Evolutionary conservation across 2,113 vertebrate genomes (phyloP).

Genomic region (Felis chaus): DNA sequence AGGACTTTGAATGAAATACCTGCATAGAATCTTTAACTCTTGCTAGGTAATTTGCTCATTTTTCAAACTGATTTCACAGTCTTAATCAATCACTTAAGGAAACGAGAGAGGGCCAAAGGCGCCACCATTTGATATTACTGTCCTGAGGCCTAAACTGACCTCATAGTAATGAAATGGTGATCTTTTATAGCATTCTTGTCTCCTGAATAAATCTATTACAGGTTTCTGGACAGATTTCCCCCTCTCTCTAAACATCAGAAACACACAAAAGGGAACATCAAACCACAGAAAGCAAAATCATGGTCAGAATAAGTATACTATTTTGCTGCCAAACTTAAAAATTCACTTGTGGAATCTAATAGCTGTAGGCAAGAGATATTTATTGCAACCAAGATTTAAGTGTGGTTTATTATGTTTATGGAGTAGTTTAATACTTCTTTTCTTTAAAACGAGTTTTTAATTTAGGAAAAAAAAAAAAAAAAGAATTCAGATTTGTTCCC

Average conservation of each 20-base stretch:
- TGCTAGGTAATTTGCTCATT: neutral
- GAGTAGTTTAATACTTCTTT: slow-evolving; percentile 86
- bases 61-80: neutral
- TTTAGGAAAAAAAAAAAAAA: slow-evolving; percentile 69
- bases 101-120: slow-evolving; percentile 32
- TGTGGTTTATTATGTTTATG: slow-evolving; percentile 86
- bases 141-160: slow-evolving; percentile 52
- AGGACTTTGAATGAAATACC: neutral
- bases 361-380: slow-evolving; percentile 85
- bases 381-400: slow-evolving; percentile 83
- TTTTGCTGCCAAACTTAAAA: slow-evolving; percentile 84
- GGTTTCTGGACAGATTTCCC: slow-evolving; percentile 76
- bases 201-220: slow-evolving; percentile 72
- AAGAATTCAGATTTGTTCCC: slow-evolving; percentile 82
- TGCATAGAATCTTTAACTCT: neutral
- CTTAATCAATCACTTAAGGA: slow-evolving; percentile 1
- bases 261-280: slow-evolving; percentile 83
- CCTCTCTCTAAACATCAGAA: slow-evolving; percentile 78
- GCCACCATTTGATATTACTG: neutral
- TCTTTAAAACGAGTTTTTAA: slow-evolving; percentile 88
- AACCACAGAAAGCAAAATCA: slow-evolving; percentile 84
- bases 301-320: slow-evolving; percentile 83
- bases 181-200: slow-evolving; percentile 65
- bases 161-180: slow-evolving; percentile 34
- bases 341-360: slow-evolving; percentile 85